phyloP scores from a whole-genome alignment of 2,113 vertebrate genomes.

The Lates calcarifer region DNA sequence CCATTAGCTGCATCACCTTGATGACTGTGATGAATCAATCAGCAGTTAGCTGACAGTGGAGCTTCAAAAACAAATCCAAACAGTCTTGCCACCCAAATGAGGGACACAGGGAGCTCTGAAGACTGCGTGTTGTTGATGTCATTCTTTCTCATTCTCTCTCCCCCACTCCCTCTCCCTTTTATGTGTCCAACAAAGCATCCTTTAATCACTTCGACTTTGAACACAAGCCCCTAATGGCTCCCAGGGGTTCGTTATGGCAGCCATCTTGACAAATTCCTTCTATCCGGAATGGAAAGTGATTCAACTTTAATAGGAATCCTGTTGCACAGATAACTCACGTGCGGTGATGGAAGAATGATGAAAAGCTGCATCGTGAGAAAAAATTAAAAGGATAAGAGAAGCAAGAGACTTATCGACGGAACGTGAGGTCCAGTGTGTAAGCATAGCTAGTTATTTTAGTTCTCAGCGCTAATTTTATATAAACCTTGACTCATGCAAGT shows the following conservation, averaged over 20 bases:
- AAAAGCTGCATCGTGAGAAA: constrained; percentile 46
- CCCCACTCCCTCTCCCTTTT: constrained; percentile 30
- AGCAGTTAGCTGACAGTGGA: neutral
- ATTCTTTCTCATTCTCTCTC: constrained; percentile 16
- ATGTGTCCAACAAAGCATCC: constrained; percentile 62
- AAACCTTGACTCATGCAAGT: neutral
- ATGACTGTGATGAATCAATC: constrained; percentile 35
- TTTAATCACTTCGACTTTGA: constrained; percentile 73
- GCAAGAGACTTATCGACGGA: neutral
- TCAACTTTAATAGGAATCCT: constrained; percentile 41
- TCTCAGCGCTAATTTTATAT: neutral
- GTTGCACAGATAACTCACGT: constrained; percentile 17
- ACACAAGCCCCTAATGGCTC: constrained; percentile 64
- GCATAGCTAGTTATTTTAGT: neutral
- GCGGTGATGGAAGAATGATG: constrained; percentile 45
- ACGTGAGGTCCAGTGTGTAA: constrained; percentile 3
- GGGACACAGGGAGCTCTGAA: neutral
- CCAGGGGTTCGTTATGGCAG: constrained; percentile 31
- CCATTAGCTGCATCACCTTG: constrained; percentile 19
- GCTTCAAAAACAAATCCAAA: constrained; percentile 29
- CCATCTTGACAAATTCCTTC: constrained; percentile 57
- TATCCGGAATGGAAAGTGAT: constrained; percentile 14
- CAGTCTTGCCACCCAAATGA: neutral
- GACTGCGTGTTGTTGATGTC: constrained; percentile 30
- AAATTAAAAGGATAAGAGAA: constrained; percentile 23